Evolutionary conservation across 2,113 vertebrate species (phyloP).

Genomic region (Thomomys bottae): DNA sequence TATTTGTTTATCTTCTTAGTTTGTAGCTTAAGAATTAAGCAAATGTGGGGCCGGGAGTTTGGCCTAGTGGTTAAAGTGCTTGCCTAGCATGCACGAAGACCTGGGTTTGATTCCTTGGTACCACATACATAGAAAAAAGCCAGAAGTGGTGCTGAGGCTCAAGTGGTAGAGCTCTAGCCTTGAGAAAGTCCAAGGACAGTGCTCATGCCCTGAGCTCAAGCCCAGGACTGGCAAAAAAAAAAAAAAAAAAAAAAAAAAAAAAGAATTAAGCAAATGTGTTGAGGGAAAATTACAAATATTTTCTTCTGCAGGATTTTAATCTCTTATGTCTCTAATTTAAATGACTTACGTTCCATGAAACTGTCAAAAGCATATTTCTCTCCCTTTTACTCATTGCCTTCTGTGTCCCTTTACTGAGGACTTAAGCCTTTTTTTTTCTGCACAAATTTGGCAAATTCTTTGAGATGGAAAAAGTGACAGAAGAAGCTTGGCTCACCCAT

Average conservation of each 20-base stretch:
- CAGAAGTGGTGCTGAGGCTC: too few species aligned
- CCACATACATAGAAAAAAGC: too few species aligned
- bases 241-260: too few species aligned
- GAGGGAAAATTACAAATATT: slow-evolving; percentile 1
- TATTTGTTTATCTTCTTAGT: background rate
- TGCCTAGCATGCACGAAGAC: too few species aligned
- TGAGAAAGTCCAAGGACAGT: too few species aligned
- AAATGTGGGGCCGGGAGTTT: too few species aligned
- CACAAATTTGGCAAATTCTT: background rate
- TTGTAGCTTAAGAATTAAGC: slow-evolving; percentile 5
- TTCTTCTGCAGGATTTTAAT: background rate
- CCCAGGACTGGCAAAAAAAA: too few species aligned
- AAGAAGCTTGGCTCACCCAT: background rate
- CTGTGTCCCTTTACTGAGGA: background rate
- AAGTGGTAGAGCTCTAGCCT: too few species aligned
- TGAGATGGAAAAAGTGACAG: background rate
- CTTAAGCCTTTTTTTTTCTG: background rate
- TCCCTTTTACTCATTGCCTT: slow-evolving; percentile 34
- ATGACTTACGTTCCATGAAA: slow-evolving; percentile 4
- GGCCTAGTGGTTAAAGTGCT: too few species aligned
- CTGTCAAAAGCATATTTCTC: slow-evolving; percentile 31
- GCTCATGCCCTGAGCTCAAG: too few species aligned
- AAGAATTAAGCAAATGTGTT: background rate
- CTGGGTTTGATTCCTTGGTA: too few species aligned
- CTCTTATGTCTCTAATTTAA: slow-evolving; percentile 54